Evolutionary conservation across 2,888 invertebrate species (phyloP), one percentile per base, ranked within the genome.

Genomic region (Anthophora plumipes): DNA sequence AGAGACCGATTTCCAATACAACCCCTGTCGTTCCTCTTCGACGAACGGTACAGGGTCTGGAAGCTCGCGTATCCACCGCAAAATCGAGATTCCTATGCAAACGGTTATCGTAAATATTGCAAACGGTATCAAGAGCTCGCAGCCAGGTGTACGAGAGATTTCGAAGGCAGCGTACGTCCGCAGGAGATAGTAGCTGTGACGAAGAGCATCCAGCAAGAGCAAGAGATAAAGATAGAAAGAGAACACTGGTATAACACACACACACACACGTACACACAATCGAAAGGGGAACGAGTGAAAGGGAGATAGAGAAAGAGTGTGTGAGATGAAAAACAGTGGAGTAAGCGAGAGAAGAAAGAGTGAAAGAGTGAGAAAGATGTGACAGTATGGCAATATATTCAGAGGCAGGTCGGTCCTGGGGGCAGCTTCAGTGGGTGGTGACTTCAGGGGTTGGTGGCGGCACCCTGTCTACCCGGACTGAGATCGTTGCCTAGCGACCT

Each of bases 391-490:
- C 61, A 76, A 39, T 82, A 68, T 76, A 83, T 82, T 70, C 66
- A 80, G 66, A 73, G 77, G 82, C 54, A 80, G 81, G 81, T 64
- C 31, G 80, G 73, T 70, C 57, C 39, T 61, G 77, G 66, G 25
- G 85, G 88, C 88, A 89, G 92, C 85, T 92, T n/a, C n/a, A 93
- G 91, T 93, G 94, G 91, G 93, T 94, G 94, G 93, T 92, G n/a
- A n/a, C n/a, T 92, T 93, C 93, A 77, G 94, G 67, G 94, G 93
- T 93, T 92, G 94, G 93, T 94, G 94, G 94, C 94, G 94, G 94
- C 94, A 94, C 94, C 93, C 94, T 93, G 94, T 94, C 94, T 94
- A 95, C 95, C 95, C 95, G 95, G 93, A 93, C 93, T 92, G 91
- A 91, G 92, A 91, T 92, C 91, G 92, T 94, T 93, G 92, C 93